Base-by-base conservation (phyloP, 2,113 vertebrate species). In the Zosterops borbonicus region DNA sequence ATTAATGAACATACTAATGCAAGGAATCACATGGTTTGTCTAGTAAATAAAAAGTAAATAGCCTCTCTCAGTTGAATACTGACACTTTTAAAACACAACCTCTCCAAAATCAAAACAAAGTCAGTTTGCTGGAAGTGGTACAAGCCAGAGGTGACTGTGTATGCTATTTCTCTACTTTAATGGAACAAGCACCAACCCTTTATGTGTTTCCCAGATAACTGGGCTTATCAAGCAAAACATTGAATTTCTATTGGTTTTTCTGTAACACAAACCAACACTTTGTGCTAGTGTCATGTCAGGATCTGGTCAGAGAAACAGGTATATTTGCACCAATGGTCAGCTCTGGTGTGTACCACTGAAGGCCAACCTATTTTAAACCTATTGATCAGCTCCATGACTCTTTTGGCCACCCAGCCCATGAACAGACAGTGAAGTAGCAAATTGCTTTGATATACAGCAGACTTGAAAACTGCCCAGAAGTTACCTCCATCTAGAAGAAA, bases 41-140 rank as follows among this genome's bases (percentile, higher is more conserved):
- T 58, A 70, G 67, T 41, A 92, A 95, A 91, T 69, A 85, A 63
- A 92, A 78, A 31, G 55, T 46, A 68, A 92, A 95, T 13, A 92
- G 41, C 31, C 25, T 69, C 63, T 71, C 13, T 4, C 8, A 71
- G 27, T 12, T 83, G 75, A 74, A 86, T 60, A 67, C 4, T 15
- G 52, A 55, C 63, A 88, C 39, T 67, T 91, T 83, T 16, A 83
- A 94, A 90, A 58, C 47, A 50, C 15, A 75, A 2, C 5, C 4
- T 19, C 42, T 47, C 56, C 33, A 77, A 86, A 91, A 64, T 19
- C 21, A 62, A 90, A 92, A 75, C 21, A 68, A 49, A 86, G 41
- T 19, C 46, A 37, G 14, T 44, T 80, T 83, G 25, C 42, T 81
- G 50, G 21, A 64, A 78, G 44, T 6, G 12, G 29, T 92, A 44